Base-by-base conservation (phyloP, 2,888 invertebrate genomes). In the Rhagonycha lutea region DNA sequence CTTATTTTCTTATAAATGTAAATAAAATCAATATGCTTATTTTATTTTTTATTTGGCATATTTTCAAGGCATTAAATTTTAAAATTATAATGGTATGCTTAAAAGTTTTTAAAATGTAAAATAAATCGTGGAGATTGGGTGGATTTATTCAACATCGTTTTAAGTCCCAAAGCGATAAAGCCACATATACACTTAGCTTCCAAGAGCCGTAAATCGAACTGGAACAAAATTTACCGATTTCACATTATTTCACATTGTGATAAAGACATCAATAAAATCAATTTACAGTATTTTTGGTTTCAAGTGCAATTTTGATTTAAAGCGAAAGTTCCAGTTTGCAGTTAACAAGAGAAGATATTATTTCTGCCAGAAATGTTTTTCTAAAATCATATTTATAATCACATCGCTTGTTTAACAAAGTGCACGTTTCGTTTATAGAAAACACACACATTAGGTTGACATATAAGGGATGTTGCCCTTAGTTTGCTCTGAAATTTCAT, bases 351-450 rank as follows among this genome's bases (percentile, higher is more conserved):
- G 18, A 12, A 18, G 4, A 12, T 32, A 12, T 32, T 32, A 12
- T 32, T 4, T 7, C 63, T 5, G 14, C 2, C 0, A 7, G 24
- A 24, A 24, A 24, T 26, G 12, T 18, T 65, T 63, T 65, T 65
- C 10, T n/a, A 65, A 63, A 24, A 65, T 26, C 63, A 24, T 24
- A 23, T 18, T 65, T 63, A 47, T 24, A 65, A 65, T 72, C 71
- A 72, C 65, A 14, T 60, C 24, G 71, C 23, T 72, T 32, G 71
- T 67, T 72, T 72, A 72, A 72, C 71, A 72, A 72, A 63, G 47
- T 71, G 71, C 65, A 71, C 71, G 23, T 14, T 47, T 29, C 61
- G 18, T 60, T 32, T 67, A 67, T 28, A 63, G 18, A 63, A 60
- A 32, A 14, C 69, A 29, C 28, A 26, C 70, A 61, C 70, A 63